Base-by-base conservation (phyloP, 2,113 vertebrate genomes). In the Pungitius pungitius region DNA sequence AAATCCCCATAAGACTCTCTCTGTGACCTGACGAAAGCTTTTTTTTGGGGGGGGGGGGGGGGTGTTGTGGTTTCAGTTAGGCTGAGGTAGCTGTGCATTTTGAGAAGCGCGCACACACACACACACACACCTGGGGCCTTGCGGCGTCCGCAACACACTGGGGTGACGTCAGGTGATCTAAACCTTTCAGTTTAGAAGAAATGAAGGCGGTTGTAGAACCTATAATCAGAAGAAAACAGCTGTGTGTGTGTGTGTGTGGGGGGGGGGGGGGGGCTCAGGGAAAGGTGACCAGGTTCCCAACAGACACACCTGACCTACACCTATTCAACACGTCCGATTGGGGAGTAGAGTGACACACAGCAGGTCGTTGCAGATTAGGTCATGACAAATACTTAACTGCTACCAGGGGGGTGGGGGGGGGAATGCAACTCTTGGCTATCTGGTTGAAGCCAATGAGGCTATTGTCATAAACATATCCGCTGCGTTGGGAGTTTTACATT, bases 191-290 rank as follows among this genome's bases (percentile, higher is more conserved):
- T 69, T 75, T 60, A 79, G 40, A 60, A 43, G 77, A 69, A 80
- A 85, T 64, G 81, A 61, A 77, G 9, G 10, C 9, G 11, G 74
- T 56, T 54, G 52, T 73, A 70, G 20, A 88, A 5, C 73, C 77
- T 82, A 62, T 87, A 85, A 89, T 89, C 85, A 88, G 45, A 58
- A 76, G 58, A 76, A 88, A 89, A 84, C 89, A 91, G 85, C 73
- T 90, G 88, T 82, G 82, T 58, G 80, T 81, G 78, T 37, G 68
- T 49, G 47, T 49, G 47, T 49, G 47, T 49, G 47, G 83, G 22
- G 87, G 78, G 81, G 80, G 83, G 22, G 80, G 79, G 84, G 7
- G 69, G 75, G 65, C 62, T 58, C 78, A 79, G 42, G 73, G 77
- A 69, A 84, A 55, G 73, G 54, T 75, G 78, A 61, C 74, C 75